These are phyloP conservation scores for Lochmaea capreae DNA, from an alignment of 2,888 invertebrate species.

Conservation along the genomic window DNA sequence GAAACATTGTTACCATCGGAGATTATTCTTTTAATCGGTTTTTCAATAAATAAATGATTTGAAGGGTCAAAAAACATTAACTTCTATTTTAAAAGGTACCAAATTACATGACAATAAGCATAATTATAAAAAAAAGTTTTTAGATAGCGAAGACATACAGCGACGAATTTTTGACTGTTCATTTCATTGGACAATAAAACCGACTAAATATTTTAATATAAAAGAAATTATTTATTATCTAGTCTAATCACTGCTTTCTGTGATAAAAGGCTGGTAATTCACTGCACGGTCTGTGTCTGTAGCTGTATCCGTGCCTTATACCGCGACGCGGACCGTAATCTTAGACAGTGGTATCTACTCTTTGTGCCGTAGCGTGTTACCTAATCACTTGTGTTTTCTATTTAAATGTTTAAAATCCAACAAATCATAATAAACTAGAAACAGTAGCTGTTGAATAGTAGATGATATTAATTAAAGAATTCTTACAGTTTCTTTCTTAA, in stretches of 20 bases:
- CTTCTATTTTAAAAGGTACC: background rate
- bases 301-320: conserved; percentile 64
- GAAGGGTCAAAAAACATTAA: conserved; percentile 4
- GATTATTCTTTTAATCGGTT: conserved; percentile 7
- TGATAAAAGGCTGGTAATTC: conserved; percentile 65
- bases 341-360: conserved; percentile 24
- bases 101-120: conserved; percentile 5
- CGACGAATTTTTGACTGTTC: conserved; percentile 11
- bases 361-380: conserved; percentile 24
- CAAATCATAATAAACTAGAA: background rate
- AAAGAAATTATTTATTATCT: conserved; percentile 46
- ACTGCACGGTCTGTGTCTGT: conserved; percentile 65
- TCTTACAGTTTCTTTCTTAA: too few relatives aligned
- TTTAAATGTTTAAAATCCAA: conserved; percentile 17
- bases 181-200: conserved; percentile 24
- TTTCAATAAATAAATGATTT: background rate
- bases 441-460: background rate
- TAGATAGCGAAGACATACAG: background rate
- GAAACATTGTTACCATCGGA: background rate
- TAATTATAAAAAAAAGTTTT: background rate
- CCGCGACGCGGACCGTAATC: conserved; percentile 53
- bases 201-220: conserved; percentile 36
- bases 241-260: conserved; percentile 65
- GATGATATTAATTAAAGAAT: too few relatives aligned
- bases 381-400: conserved; percentile 19